Percentiles rank a stretch among this genome's conserved stretches.
phyloP scores from a whole-genome alignment of 2,113 vertebrate species.

The Telmatochromis sp. region DNA sequence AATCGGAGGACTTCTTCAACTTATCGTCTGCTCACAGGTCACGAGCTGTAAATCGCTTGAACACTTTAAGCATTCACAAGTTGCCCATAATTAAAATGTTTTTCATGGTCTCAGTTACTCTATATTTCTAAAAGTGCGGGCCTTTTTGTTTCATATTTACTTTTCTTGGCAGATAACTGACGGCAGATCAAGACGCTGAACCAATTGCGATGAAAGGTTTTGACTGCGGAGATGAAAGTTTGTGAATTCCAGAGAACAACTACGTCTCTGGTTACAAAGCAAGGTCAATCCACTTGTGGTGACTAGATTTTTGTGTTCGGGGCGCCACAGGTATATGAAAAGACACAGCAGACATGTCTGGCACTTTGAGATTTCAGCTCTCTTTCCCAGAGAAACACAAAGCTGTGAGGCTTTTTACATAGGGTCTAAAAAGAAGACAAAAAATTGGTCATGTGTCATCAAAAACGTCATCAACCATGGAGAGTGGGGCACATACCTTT shows the following conservation, averaged over 20 bases:
- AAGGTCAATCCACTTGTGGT: conserved; percentile 74
- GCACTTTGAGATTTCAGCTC: conserved; percentile 48
- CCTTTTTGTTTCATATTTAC: conserved; percentile 32
- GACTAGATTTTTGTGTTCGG: conserved; percentile 52
- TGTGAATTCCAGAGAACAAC: conserved; percentile 69
- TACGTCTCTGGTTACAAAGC: conserved; percentile 70
- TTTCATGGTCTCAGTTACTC: conserved; percentile 31
- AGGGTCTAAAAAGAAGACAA: not conserved
- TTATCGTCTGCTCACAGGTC: not conserved
- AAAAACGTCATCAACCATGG: not conserved
- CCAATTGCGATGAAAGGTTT: conserved; percentile 68
- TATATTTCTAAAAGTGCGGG: conserved; percentile 11
- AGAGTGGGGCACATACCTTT: conserved; percentile 37
- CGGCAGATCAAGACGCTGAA: conserved; percentile 47
- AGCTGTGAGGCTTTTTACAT: not conserved
- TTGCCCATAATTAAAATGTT: conserved; percentile 49
- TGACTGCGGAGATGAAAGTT: conserved; percentile 72
- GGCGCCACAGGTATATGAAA: conserved; percentile 39
- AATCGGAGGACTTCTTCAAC: not conserved
- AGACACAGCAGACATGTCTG: conserved; percentile 12
- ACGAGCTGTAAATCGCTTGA: not conserved
- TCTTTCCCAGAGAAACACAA: not conserved
- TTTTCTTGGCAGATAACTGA: conserved; percentile 56
- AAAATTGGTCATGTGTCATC: conserved; percentile 10
- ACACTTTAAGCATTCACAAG: not conserved